phyloP scores from a whole-genome alignment of 1,140 invertebrate genomes.

The Dinoponera quadriceps region DNA sequence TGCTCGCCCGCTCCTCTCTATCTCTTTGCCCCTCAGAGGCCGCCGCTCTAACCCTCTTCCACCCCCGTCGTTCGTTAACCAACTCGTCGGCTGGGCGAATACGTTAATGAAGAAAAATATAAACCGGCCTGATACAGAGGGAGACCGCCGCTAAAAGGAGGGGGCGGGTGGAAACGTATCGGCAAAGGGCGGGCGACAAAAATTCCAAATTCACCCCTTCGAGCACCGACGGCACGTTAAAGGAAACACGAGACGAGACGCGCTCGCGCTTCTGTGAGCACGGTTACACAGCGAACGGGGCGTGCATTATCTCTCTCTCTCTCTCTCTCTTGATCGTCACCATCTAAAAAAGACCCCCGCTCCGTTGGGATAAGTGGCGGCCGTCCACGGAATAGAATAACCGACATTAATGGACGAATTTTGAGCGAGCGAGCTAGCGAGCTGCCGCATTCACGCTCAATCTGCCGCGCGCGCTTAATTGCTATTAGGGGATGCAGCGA shows the following conservation, averaged over 20 bases:
- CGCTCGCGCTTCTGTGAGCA: neutral
- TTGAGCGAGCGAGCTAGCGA: constrained; percentile 69
- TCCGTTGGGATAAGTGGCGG: neutral
- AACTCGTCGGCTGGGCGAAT: constrained; percentile 61
- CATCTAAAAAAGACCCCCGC: neutral
- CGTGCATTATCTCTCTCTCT: neutral
- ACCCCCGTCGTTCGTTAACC: constrained; percentile 69
- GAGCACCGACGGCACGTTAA: constrained; percentile 12
- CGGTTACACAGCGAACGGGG: neutral
- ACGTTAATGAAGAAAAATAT: constrained; percentile 77
- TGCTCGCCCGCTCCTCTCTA: constrained; percentile 46
- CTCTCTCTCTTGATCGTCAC: neutral
- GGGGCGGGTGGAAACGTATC: constrained; percentile 7
- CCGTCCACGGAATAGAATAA: constrained; percentile 45
- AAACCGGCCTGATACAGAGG: constrained; percentile 50
- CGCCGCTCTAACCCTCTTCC: constrained; percentile 57
- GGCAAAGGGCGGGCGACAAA: constrained; percentile 43
- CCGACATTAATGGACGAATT: constrained; percentile 72
- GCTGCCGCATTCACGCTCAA: constrained; percentile 72
- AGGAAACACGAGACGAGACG: constrained; percentile 7
- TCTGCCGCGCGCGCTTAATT: constrained; percentile 68
- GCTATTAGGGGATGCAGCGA: constrained; percentile 71
- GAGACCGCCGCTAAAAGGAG: neutral
- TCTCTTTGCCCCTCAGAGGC: constrained; percentile 47
- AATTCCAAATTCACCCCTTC: constrained; percentile 51